Evolutionary conservation across 1,140 invertebrate species (phyloP).

Genomic region (Zaprionus davidi): DNA sequence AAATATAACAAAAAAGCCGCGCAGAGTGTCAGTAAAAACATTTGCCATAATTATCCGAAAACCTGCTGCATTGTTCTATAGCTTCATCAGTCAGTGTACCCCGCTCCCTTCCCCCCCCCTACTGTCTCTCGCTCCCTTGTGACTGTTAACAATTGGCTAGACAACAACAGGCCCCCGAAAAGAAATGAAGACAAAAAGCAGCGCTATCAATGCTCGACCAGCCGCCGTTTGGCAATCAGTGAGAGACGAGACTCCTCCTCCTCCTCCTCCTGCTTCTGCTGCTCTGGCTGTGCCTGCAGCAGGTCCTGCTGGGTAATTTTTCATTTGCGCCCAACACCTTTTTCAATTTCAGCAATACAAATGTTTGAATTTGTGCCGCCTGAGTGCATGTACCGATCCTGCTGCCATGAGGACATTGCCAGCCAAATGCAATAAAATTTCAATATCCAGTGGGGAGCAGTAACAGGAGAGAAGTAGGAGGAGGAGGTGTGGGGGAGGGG

Average conservation of each 20-base stretch:
- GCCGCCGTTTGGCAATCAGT: slow-evolving; percentile 38
- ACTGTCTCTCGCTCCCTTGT: neutral
- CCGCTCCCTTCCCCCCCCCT: neutral
- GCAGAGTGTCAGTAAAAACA: slow-evolving; percentile 17
- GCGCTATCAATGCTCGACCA: slow-evolving; percentile 70
- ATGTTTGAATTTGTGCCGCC: slow-evolving; percentile 81
- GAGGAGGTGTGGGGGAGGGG: neutral
- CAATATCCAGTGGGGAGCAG: slow-evolving; percentile 64
- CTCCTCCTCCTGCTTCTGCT: neutral
- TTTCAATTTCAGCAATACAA: slow-evolving; percentile 81
- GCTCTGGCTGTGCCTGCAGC: neutral
- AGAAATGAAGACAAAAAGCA: slow-evolving; percentile 70
- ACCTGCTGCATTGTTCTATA: slow-evolving; percentile 22
- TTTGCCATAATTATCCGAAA: slow-evolving; percentile 33
- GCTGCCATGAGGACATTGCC: neutral
- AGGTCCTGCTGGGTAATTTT: slow-evolving; percentile 61
- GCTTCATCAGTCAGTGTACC: neutral
- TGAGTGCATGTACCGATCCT: slow-evolving; percentile 55
- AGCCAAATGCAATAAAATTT: slow-evolving; percentile 77
- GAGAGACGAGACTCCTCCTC: neutral
- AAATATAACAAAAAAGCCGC: slow-evolving; percentile 12
- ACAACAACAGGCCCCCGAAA: slow-evolving; percentile 44
- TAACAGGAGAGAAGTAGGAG: neutral
- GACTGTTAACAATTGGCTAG: slow-evolving; percentile 47
- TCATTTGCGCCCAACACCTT: slow-evolving; percentile 79